Base-by-base conservation (phyloP, 2,797 vertebrate species). In the Anas georgica region DNA sequence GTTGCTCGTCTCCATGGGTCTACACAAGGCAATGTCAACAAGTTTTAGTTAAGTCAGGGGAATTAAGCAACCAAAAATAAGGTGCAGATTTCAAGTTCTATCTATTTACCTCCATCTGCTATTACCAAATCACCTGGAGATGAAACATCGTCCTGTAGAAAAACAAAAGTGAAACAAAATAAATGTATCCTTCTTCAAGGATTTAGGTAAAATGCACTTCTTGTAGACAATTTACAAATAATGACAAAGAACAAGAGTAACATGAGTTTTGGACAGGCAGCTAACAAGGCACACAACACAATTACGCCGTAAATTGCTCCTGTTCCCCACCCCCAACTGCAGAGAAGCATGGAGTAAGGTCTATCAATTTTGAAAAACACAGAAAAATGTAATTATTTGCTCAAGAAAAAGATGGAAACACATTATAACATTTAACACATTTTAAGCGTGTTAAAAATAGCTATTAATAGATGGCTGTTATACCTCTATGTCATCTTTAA, bases 401-500 rank as follows among this genome's bases (percentile, higher is more conserved):
- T 82, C 9, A 50, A 54, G 0, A 3, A 67, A 46, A 80, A 75
- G 12, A 10, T 37, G 6, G 7, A 86, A 73, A 10, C 43, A 45
- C 43, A 45, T 45, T 45, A 20, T 45, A 45, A 45, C 43, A 45
- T 20, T 45, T 45, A 45, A 20, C 43, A 41, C 3, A 75, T 45
- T 60, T 7, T 23, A 69, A 48, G 14, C 20, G 12, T 20, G 12
- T 39, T 75, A 81, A 56, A 90, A 86, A 17, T 7, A 89, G 26
- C 17, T 37, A 45, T 74, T 78, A 69, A 54, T 9, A 62, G 45
- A 45, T 80, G 76, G 10, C 64, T 46, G 79, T 46, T 94, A 82
- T 98, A 99, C 99, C 98, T 99, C 99, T 97, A 99, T 98, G 85
- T 99, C 99, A 93, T 99, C 99, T 97, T 99, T 99, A 93, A 99